Evolutionary conservation across 2,888 invertebrate species (phyloP).

Genomic region (Mimas tiliae): DNA sequence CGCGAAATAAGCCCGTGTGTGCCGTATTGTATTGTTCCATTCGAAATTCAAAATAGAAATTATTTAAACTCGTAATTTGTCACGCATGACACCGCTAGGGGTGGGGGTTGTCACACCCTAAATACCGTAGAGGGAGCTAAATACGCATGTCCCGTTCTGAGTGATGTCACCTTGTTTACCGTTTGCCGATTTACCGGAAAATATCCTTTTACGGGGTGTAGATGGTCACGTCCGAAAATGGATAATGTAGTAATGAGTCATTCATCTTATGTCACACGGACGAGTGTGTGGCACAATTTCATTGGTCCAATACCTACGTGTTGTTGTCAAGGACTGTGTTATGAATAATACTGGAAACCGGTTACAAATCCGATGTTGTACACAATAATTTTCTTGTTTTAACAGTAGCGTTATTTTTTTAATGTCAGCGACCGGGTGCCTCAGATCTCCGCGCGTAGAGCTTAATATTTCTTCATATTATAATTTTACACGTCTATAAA

Average conservation of each 20-base stretch:
- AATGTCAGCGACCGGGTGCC: conserved; percentile 19
- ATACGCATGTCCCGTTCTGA: conserved; percentile 35
- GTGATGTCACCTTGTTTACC: conserved; percentile 6
- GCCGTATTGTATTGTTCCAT: conserved; percentile 58
- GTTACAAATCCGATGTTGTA: conserved; percentile 37
- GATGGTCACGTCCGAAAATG: conserved; percentile 28
- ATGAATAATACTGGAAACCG: conserved; percentile 34
- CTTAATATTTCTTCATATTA: background rate
- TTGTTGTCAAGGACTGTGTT: conserved; percentile 29
- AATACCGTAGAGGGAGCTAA: too few species aligned
- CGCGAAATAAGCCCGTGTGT: conserved; percentile 24
- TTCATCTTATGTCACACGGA: conserved; percentile 16
- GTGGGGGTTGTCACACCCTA: conserved; percentile 48
- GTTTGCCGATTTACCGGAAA: background rate
- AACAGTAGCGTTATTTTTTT: conserved; percentile 14
- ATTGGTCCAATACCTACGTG: conserved; percentile 37
- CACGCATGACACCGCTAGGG: conserved; percentile 47
- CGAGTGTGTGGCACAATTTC: conserved; percentile 36
- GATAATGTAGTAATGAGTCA: conserved; percentile 35
- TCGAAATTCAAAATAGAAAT: conserved; percentile 53
- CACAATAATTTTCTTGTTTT: conserved; percentile 29
- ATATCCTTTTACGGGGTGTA: conserved; percentile 17
- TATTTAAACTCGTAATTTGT: conserved; percentile 50
- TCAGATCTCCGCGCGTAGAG: background rate
- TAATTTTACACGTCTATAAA: background rate